A percentile compares a stretch with the other conserved stretches of the same genome.
Evolutionary conservation across 2,888 invertebrate species (phyloP).

Genomic region (Dasypogon diadema): DNA sequence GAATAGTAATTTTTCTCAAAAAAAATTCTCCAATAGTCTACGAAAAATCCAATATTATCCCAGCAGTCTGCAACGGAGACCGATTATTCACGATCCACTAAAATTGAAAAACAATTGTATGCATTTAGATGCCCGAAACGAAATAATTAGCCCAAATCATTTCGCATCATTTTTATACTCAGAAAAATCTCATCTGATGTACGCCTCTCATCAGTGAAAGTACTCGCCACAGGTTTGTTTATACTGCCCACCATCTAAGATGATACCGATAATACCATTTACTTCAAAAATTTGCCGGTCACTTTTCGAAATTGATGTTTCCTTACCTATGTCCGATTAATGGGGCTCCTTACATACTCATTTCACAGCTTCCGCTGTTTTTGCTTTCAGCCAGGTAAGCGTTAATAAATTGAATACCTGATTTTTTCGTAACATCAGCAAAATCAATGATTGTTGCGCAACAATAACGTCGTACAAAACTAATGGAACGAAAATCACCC

Average conservation of each 20-base stretch:
- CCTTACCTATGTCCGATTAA: neutral
- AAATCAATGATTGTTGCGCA: neutral
- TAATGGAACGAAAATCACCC: no score
- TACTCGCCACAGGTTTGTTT: neutral
- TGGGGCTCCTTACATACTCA: neutral
- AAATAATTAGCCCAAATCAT: neutral
- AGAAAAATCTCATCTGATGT: neutral
- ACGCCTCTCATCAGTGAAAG: conserved; percentile 8
- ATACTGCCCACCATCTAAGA: conserved; percentile 1
- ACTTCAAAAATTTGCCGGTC: conserved; percentile 17
- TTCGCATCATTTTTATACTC: conserved; percentile 5
- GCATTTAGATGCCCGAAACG: neutral
- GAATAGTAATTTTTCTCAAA: no score
- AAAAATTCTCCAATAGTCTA: no score
- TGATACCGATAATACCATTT: neutral
- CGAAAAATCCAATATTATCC: no score
- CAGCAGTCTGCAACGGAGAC: no score
- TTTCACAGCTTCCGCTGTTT: conserved; percentile 34
- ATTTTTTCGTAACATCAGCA: conserved; percentile 2
- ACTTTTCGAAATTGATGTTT: conserved; percentile 24
- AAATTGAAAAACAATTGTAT: neutral
- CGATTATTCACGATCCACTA: no score
- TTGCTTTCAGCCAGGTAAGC: neutral
- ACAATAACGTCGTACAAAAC: no score
- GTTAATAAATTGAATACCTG: conserved; percentile 27